Evolutionary conservation across 2,797 vertebrate species (phyloP), one percentile per base, ranked within the genome.

Genomic region (Carapus acus): DNA sequence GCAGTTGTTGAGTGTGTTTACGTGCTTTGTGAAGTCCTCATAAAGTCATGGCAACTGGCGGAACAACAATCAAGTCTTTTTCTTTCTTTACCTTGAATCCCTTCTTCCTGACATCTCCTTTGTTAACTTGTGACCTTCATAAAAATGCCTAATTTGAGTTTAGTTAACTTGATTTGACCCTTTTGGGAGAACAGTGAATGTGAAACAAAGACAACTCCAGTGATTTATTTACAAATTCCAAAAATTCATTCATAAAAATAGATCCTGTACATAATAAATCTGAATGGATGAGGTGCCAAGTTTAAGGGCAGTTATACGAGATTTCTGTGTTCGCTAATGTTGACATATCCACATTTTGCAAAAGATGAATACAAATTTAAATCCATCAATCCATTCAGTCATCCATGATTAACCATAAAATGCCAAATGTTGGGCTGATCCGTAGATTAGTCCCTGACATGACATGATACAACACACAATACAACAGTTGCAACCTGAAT

Each of bases 221-320:
- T 7, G n/a, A 39, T 39, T n/a, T 41, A 43, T 57, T 49, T 15
- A 49, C 16, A 45, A 63, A 71, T 45, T 54, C n/a, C 14, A 36
- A 57, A 63, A 40, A 64, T 83, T 81, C 78, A 81, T 79, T 79
- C 18, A 65, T 67, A 45, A 75, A 76, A 81, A 75, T 59, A 67
- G 5, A 36, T 13, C 48, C 2, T 44, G 44, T 60, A 70, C 17
- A 66, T 58, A 61, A 61, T n/a, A 56, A 27, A 27, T 27, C 5
- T 36, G 6, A 13, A 13, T 36, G 34, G 14, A 2, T 13, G 14
- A 11, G 2, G 14, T 33, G 11, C 2, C 6, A 33, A 33, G n/a
- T n/a, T n/a, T n/a, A n/a, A n/a, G n/a, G n/a, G n/a, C n/a, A n/a
- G n/a, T n/a, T n/a, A n/a, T n/a, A n/a, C n/a, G n/a, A n/a, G n/a